Evolutionary conservation across 2,797 vertebrate genomes (phyloP), one percentile per base, ranked within the genome.

Genomic region (Enteromius paludinosus): DNA sequence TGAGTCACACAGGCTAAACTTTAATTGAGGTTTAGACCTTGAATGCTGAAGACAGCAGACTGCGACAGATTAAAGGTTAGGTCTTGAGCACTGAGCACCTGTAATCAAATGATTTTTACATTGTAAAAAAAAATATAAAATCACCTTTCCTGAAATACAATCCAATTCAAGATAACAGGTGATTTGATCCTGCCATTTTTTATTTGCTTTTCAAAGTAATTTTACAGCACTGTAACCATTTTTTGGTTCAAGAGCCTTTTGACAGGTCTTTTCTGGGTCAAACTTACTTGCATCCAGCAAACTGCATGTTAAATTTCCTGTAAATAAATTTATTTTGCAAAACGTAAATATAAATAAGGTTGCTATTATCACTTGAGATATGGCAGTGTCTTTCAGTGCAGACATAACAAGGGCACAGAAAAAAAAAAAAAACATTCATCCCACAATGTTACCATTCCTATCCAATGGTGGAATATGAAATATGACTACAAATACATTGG

Each of bases 381-480:
- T 64, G 28, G 9, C 59, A 30, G 59, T 62, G 30, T 18, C 65
- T 61, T 10, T 35, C 11, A n/a, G 35, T 73, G 35, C 54, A 88
- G 88, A 90, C 82, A 78, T 76, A 84, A 89, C 90, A 92, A 89
- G 88, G 88, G 88, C 88, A 88, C 86, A 78, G 84, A 81, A 84
- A 38, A 11, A 74, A 35, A 28, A 3, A 88, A 86, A 89, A 90
- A 91, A 91, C 86, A 89, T 92, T 91, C 28, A 88, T 41, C 28
- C 20, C 74, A 78, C 83, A 65, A 49, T 88, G 81, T 85, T 87
- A 86, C 87, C 84, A 74, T 87, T 87, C 87, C 88, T 88, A 87
- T 89, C 87, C 88, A 88, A 81, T 47, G 59, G 85, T 81, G 35
- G 75, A 80, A 90, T 91, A 86, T 89, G 81, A 91, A 91, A 91